phyloP scores from a whole-genome alignment of 2,888 invertebrate species.

The Sarcophaga caerulescens region DNA sequence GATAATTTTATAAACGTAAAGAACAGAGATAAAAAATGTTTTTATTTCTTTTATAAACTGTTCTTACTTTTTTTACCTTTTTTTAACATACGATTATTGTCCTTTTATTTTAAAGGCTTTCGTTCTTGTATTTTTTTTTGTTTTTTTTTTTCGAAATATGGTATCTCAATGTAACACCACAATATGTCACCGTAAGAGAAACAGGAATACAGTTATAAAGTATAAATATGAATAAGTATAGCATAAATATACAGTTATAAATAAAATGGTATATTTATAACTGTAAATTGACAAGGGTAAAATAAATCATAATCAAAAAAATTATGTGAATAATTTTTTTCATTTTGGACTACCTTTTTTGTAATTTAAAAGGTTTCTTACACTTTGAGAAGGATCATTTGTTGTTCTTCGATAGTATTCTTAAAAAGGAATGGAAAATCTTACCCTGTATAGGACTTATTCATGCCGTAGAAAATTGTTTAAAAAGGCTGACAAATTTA shows the following conservation, averaged over 20 bases:
- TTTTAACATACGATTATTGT: background rate
- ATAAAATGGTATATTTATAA: no score
- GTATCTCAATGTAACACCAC: background rate
- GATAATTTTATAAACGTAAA: background rate
- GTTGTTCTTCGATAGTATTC: no score
- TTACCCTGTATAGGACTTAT: no score
- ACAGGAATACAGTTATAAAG: background rate
- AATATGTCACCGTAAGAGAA: background rate
- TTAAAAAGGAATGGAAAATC: no score
- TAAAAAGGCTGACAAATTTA: no score
- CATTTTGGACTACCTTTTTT: no score
- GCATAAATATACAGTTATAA: no score
- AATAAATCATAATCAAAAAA: constrained; percentile 35
- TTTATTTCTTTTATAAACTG: constrained; percentile 14
- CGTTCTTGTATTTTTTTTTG: background rate
- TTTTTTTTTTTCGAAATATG: background rate
- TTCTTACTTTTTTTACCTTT: background rate
- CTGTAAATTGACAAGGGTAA: constrained; percentile 30
- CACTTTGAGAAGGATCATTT: no score
- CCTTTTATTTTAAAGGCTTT: background rate
- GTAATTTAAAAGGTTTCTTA: no score
- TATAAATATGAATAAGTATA: background rate
- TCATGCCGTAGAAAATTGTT: no score
- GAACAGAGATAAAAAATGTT: background rate
- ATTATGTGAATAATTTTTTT: background rate